Conservation (phyloP, 2,888 invertebrate genomes). For the Neelides folsomi region DNA sequence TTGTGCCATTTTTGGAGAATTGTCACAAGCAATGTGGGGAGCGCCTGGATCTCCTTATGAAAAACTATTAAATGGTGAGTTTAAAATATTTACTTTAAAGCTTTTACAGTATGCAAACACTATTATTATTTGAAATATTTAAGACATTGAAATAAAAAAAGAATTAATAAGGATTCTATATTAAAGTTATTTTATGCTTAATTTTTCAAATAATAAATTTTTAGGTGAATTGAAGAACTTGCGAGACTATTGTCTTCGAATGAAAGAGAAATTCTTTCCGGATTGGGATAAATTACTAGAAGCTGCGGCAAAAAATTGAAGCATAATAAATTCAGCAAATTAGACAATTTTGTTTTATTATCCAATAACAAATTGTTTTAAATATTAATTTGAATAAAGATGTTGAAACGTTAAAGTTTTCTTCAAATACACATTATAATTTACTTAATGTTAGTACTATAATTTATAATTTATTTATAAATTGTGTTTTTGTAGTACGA, state of each 20-base stretch:
- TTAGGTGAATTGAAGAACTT: constrained; percentile 17
- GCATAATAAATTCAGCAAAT: no score
- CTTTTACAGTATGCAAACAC: background rate
- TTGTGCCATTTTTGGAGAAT: constrained; percentile 38
- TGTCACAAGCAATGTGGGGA: constrained; percentile 36
- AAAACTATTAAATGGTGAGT: constrained; percentile 28
- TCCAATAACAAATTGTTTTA: no score
- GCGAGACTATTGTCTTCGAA: constrained; percentile 16
- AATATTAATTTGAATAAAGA: no score
- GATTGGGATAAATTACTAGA: constrained; percentile 17
- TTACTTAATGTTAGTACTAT: no score
- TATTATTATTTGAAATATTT: background rate
- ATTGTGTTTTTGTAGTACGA: no score
- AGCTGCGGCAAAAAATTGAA: no score
- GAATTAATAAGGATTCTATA: background rate
- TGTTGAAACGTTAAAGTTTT: no score
- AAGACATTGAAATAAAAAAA: background rate
- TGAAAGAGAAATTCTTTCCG: constrained; percentile 20
- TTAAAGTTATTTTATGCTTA: background rate
- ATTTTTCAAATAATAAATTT: background rate
- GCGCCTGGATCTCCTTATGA: constrained; percentile 31
- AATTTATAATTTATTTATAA: no score
- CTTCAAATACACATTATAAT: no score
- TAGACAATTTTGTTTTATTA: no score
- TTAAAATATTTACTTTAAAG: background rate